phyloP scores from a whole-genome alignment of 2,797 vertebrate genomes.

The Xenentodon cancila region DNA sequence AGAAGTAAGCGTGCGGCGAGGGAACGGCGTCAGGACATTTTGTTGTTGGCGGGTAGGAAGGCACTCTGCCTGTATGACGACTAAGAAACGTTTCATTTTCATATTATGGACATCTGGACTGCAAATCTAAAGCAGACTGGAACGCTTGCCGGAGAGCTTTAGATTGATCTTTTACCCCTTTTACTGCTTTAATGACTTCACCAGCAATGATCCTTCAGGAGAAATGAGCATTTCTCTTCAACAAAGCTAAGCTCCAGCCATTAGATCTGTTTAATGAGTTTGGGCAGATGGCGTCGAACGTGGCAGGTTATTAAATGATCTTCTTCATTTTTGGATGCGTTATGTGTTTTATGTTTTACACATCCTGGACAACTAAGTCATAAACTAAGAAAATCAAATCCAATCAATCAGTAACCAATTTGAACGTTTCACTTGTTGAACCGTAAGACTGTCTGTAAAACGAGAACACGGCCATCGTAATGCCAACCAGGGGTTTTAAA shows the following conservation, averaged over 20 bases:
- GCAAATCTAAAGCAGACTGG: constrained; percentile 6
- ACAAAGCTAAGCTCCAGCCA: not conserved
- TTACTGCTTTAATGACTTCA: constrained; percentile 5
- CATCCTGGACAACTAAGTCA: too few species aligned
- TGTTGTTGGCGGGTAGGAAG: constrained; percentile 8
- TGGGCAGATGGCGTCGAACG: constrained; percentile 1
- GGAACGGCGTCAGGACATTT: constrained; percentile 17
- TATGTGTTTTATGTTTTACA: too few species aligned
- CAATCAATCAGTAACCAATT: too few species aligned
- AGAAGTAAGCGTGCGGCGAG: constrained; percentile 19
- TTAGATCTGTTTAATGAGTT: constrained; percentile 6
- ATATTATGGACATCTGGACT: constrained; percentile 12
- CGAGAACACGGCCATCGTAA: too few species aligned
- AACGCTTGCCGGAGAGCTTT: not conserved
- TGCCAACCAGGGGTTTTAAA: too few species aligned
- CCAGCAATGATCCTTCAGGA: constrained; percentile 1
- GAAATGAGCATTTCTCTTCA: constrained; percentile 5
- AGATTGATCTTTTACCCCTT: not conserved
- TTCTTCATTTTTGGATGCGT: not conserved
- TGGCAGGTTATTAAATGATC: not conserved
- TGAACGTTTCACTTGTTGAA: too few species aligned
- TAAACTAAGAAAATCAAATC: too few species aligned
- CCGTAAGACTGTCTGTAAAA: too few species aligned
- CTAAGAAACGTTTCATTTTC: not conserved
- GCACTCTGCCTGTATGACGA: not conserved